These are phyloP conservation scores for Astyanax mexicanus DNA, from an alignment of 2,797 vertebrate species.

Conservation along the genomic window DNA sequence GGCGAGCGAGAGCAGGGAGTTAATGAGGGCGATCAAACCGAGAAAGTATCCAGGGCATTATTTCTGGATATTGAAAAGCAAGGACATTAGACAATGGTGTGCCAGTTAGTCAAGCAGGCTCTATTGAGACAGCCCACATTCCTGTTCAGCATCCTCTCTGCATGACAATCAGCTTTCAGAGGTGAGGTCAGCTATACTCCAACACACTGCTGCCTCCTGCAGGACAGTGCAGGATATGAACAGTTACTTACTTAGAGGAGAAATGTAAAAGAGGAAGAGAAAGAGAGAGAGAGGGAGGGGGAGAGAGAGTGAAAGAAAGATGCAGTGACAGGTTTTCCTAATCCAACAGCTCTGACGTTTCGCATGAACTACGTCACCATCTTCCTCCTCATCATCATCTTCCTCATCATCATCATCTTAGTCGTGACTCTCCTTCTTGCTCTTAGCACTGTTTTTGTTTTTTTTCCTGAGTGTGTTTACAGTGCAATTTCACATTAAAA, in stretches of 20 bases:
- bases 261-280: neutral
- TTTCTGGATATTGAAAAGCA: neutral
- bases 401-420: neutral
- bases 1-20: neutral
- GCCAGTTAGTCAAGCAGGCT: neutral
- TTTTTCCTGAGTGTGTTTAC: neutral
- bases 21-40: conserved; percentile 46
- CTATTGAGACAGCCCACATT: neutral
- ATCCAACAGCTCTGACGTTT: neutral
- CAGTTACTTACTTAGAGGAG: neutral
- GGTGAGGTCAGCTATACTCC: conserved; percentile 47
- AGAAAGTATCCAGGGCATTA: neutral
- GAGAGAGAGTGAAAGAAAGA: neutral
- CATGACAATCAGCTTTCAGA: conserved; percentile 6
- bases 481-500: neutral
- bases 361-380: neutral
- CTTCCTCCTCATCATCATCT: neutral
- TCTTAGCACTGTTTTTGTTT: neutral
- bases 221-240: conserved; percentile 48
- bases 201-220: conserved; percentile 78
- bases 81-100: neutral
- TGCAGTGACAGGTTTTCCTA: neutral
- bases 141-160: neutral
- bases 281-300: neutral
- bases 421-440: conserved; percentile 10